Evolutionary conservation across 2,113 vertebrate genomes (phyloP), one percentile per base, ranked within the genome.

Genomic region (Indicator indicator): DNA sequence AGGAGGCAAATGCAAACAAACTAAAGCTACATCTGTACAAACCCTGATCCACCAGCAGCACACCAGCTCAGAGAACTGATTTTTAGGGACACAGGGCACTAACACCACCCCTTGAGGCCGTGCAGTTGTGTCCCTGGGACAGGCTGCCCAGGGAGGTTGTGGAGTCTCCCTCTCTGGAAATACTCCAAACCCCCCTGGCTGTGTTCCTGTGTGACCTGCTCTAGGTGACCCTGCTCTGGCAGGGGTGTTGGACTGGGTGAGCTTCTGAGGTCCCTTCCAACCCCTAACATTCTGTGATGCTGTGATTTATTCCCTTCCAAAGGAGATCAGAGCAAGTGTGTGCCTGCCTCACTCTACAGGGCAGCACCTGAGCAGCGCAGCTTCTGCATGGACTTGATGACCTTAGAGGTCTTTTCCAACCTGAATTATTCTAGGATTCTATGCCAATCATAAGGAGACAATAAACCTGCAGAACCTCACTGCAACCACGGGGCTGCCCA

Each of bases 311-410:
- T 59, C 70, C 38, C 64, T 42, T 60, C 38, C 81, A n/a, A 55
- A 55, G 32, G 32, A 13, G 32, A 27, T 18, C 12, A 18, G 23
- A 12, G 63, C 38, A 10, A 10, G 9, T 6, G 23, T 70, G 12
- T 7, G 10, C 1, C 3, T 6, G 19, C 26, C 42, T 11, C 5
- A 3, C 40, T 42, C 16, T 3, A 5, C 2, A 2, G 72, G n/a
- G 30, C 33, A 50, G 40, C 42, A 15, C 36, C 72, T 2, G 11
- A 77, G 65, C 65, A 38, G 56, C 42, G n/a, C 42, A 42, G 16
- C 23, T 62, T 26, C 40, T 28, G 48, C 44, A 5, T 1, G 44
- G 44, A 46, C 44, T 46, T 46, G 44, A 46, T 36, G 36, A 36
- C 36, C 36, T 36, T 44, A 44, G 44, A 44, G 44, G 44, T 44